Evolutionary conservation across 2,113 vertebrate genomes (phyloP).

Genomic region (Hylia prasina): DNA sequence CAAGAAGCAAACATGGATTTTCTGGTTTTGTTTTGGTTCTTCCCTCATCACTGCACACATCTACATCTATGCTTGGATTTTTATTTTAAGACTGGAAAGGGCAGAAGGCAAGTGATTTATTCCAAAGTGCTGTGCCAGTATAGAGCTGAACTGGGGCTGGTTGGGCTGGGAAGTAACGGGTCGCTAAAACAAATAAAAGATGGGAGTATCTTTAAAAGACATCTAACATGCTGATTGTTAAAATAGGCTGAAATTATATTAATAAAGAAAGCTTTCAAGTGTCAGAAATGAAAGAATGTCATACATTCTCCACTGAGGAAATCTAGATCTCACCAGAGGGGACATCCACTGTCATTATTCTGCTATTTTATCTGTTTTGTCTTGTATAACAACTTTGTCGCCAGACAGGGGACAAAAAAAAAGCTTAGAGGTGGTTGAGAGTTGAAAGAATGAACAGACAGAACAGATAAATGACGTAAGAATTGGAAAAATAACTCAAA

Average conservation of each 20-base stretch:
- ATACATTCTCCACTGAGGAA: neutral
- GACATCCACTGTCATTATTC: neutral
- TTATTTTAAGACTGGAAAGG: neutral
- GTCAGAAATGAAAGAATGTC: neutral
- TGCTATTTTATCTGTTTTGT: neutral
- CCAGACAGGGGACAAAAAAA: neutral
- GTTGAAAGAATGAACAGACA: conserved; percentile 2
- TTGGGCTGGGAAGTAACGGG: neutral
- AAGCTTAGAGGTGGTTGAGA: neutral
- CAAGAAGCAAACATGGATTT: neutral
- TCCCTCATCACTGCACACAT: neutral
- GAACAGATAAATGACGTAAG: neutral
- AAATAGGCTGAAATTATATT: neutral
- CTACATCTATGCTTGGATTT: neutral
- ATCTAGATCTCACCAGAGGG: neutral
- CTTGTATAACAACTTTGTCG: neutral
- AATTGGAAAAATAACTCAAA: neutral
- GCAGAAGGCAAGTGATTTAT: neutral
- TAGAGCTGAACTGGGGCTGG: neutral
- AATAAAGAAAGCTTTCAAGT: neutral
- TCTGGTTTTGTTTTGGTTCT: neutral
- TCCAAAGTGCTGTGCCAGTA: neutral
- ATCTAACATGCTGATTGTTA: neutral
- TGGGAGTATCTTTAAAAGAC: neutral
- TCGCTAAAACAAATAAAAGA: neutral